A percentile compares a stretch with the other conserved stretches of the same genome.
Evolutionary conservation across 2,113 vertebrate species (phyloP).

Genomic region (Hiodon alosoides): DNA sequence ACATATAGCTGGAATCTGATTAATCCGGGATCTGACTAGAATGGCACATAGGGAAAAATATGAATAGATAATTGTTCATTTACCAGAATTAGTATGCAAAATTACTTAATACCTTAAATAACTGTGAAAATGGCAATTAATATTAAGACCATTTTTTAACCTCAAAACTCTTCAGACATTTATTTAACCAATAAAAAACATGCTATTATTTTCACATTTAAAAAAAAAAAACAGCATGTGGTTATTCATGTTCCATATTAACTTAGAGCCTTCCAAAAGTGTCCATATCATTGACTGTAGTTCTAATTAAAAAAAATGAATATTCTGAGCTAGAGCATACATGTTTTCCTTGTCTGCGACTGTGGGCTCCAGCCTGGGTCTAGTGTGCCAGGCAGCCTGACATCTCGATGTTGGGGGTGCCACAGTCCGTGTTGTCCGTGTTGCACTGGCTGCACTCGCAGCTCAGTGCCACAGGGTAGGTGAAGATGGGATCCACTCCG

Average conservation of each 20-base stretch:
- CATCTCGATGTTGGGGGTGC: conserved; percentile 53
- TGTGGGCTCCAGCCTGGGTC: conserved; percentile 7
- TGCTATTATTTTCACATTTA: too few relatives aligned
- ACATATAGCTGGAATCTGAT: background rate
- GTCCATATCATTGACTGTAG: background rate
- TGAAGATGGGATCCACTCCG: conserved; percentile 58
- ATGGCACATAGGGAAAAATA: too few relatives aligned
- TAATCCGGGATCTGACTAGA: too few relatives aligned
- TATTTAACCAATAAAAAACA: too few relatives aligned
- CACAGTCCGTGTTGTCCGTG: conserved; percentile 68
- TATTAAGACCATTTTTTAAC: too few relatives aligned
- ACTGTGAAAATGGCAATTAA: too few relatives aligned
- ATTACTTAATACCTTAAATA: too few relatives aligned
- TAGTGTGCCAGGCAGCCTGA: conserved; percentile 65
- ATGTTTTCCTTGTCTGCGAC: background rate
- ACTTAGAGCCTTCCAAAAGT: background rate
- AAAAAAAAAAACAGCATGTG: too few relatives aligned
- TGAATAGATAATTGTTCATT: too few relatives aligned
- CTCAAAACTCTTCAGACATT: too few relatives aligned
- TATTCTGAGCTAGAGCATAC: background rate
- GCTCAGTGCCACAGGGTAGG: conserved; percentile 73
- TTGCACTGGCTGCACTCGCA: conserved; percentile 75
- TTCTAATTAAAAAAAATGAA: background rate
- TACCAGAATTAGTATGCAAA: too few relatives aligned
- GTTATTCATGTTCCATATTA: too few relatives aligned